Evolutionary conservation across 2,797 vertebrate species (phyloP), one percentile per base, ranked within the genome.

Genomic region (Darevskia mixta): DNA sequence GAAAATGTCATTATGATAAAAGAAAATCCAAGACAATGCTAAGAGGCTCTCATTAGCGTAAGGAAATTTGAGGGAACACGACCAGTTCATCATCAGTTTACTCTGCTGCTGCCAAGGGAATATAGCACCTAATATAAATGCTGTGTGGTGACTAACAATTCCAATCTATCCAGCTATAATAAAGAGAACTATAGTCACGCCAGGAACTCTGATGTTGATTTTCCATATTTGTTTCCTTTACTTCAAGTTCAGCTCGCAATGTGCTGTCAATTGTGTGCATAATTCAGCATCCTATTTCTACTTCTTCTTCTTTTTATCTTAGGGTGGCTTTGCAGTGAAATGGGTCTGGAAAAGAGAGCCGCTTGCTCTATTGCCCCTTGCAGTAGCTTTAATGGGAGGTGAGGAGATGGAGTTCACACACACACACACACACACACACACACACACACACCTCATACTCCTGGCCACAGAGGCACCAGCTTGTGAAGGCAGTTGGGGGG

Each of bases 121-220:
- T 81, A 77, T 23, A 83, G n/a, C 64, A 88, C 64, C 79, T 88
- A 73, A 75, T 80, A 85, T 89, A 85, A 85, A 80, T 80, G 43
- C 77, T 75, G 41, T 0, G 35, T 18, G 15, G 18, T 17, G 11
- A 85, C 32, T 89, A 77, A 85, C 58, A 85, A 81, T 80, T 75
- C 69, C 41, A 45, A n/a, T 23, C 58, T 41, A 85, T 89, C 78
- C 87, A 89, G 45, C 77, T 66, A 67, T 35, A 89, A 89, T 82
- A 87, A 87, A 75, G 69, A 27, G 29, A 80, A 79, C 2, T 32
- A n/a, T 20, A 81, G 69, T 72, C 61, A 73, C 32, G 35, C 86
- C 79, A 75, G 38, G 73, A 87, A 61, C 79, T 15, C 69, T 87
- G 86, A 82, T 82, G 55, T 75, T 61, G 10, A 43, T 73, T 87